A percentile compares a stretch with the other conserved stretches of the same genome.
phyloP scores from a whole-genome alignment of 2,888 invertebrate species.

The Polia nebulosa region DNA sequence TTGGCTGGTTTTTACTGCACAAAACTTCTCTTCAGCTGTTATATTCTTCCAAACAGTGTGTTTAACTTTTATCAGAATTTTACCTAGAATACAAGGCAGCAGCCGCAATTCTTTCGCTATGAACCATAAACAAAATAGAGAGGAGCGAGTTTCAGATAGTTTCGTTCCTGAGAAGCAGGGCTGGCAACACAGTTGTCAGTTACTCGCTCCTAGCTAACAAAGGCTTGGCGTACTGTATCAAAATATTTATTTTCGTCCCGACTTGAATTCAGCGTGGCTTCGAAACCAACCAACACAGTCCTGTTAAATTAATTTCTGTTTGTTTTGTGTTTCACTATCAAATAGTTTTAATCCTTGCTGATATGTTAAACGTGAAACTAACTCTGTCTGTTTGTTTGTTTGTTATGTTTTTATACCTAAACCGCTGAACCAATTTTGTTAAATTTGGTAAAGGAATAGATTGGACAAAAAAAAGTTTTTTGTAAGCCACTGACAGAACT shows the following conservation, averaged over 20 bases:
- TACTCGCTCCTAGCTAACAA: constrained; percentile 50
- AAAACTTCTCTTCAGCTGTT: background rate
- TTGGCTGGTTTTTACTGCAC: background rate
- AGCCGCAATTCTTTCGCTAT: constrained; percentile 43
- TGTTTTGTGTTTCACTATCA: constrained; percentile 42
- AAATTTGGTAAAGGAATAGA: too few species aligned
- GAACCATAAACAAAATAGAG: constrained; percentile 54
- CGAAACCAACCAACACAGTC: constrained; percentile 39
- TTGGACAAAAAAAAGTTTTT: too few species aligned
- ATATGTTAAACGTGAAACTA: too few species aligned
- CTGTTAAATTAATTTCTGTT: constrained; percentile 52
- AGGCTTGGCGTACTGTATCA: constrained; percentile 50
- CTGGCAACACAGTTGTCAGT: constrained; percentile 30
- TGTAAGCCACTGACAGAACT: too few species aligned
- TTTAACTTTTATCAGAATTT: constrained; percentile 25
- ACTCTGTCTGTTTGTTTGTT: too few species aligned
- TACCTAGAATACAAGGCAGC: constrained; percentile 34
- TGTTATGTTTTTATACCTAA: too few species aligned
- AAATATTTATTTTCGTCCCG: constrained; percentile 61
- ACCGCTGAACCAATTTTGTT: too few species aligned
- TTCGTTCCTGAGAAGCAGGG: constrained; percentile 23
- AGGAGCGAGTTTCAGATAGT: constrained; percentile 45
- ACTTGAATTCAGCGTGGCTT: constrained; percentile 42
- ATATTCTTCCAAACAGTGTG: constrained; percentile 12
- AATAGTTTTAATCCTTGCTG: background rate